Conservation (phyloP, 37 sponge, comb jelly and placozoan genomes). For the Mnemiopsis leidyi region DNA sequence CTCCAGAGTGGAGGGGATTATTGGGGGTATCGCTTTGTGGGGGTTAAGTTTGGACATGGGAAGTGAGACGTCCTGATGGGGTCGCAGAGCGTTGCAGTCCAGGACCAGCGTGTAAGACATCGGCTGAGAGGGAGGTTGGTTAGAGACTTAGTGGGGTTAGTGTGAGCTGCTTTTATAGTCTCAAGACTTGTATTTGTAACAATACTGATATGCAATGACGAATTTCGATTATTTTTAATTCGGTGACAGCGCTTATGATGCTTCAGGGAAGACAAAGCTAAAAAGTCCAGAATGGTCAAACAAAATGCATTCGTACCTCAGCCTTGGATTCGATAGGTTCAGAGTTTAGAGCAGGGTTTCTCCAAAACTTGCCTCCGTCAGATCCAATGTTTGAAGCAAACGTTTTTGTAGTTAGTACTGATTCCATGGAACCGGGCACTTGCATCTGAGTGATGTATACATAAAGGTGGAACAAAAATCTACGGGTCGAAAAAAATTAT, state of each 20-base stretch:
- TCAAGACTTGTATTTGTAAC: no score
- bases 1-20: neutral
- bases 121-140: constrained; percentile 42
- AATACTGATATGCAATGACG: no score
- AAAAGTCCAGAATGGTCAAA: no score
- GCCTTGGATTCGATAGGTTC: neutral
- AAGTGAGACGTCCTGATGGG: neutral
- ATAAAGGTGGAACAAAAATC: no score
- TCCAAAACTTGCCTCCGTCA: constrained; percentile 16
- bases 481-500: no score
- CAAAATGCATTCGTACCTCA: constrained; percentile 20
- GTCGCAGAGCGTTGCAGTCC: constrained; percentile 38
- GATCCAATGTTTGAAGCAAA: neutral
- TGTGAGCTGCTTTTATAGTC: no score
- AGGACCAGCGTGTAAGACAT: constrained; percentile 17
- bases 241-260: no score
- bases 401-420: constrained; percentile 21
- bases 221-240: no score
- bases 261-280: no score
- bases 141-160: no score
- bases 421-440: neutral
- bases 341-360: constrained; percentile 15
- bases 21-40: constrained; percentile 20
- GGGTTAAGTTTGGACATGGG: constrained; percentile 61
- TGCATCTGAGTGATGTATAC: no score